These are phyloP conservation scores for Microcebus ravelobensis DNA, from an alignment of 2,113 vertebrate species.

Conservation along the genomic window DNA sequence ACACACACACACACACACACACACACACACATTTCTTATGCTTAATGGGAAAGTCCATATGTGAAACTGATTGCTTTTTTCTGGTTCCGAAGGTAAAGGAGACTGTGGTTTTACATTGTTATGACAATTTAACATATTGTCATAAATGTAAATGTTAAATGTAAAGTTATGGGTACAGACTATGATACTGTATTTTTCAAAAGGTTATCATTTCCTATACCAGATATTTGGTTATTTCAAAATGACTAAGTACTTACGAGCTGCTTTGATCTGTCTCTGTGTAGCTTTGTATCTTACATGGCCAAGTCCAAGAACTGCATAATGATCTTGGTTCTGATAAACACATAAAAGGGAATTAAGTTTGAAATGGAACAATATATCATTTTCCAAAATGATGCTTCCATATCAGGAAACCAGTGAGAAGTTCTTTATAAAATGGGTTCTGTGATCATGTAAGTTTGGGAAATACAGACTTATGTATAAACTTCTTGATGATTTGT, in stretches of 20 bases:
- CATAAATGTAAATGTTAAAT: slow-evolving; percentile 32
- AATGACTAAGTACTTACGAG: slow-evolving; percentile 91
- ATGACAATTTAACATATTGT: neutral
- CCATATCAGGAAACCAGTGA: neutral
- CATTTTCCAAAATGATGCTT: neutral
- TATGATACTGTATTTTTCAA: neutral
- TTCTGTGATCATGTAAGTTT: neutral
- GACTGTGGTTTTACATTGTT: neutral
- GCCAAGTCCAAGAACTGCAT: slow-evolving; percentile 94
- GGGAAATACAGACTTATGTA: neutral
- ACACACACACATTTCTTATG: neutral
- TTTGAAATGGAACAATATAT: slow-evolving; percentile 20
- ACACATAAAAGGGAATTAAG: slow-evolving; percentile 48
- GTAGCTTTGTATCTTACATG: slow-evolving; percentile 95
- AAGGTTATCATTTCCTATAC: neutral
- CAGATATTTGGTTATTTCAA: slow-evolving; percentile 39
- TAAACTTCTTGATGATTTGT: neutral
- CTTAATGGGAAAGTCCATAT: neutral
- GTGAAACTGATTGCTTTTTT: neutral
- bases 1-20: neutral
- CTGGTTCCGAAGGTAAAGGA: slow-evolving; percentile 15
- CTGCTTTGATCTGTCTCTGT: slow-evolving; percentile 99
- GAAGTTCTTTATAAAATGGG: neutral
- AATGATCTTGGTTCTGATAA: slow-evolving; percentile 98
- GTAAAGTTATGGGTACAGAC: neutral